phyloP scores from a whole-genome alignment of 2,888 invertebrate genomes.

The Synanthedon tipuliformis region DNA sequence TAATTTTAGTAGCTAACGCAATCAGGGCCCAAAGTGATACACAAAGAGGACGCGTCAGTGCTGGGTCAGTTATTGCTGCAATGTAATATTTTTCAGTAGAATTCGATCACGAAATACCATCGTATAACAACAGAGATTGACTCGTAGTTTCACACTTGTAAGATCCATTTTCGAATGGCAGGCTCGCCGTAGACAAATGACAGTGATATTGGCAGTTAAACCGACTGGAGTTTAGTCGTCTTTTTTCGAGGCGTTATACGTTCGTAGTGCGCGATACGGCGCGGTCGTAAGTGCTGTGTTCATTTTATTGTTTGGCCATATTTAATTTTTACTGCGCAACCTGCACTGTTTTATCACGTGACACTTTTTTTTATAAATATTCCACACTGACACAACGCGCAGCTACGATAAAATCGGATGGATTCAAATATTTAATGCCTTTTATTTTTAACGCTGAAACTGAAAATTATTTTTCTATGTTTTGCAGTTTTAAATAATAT shows the following conservation, averaged over 20 bases:
- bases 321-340: not conserved
- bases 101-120: not conserved
- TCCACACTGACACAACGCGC: too few relatives aligned
- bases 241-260: slow-evolving; percentile 27
- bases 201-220: slow-evolving; percentile 51
- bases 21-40: slow-evolving; percentile 28
- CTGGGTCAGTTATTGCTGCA: slow-evolving; percentile 32
- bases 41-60: slow-evolving; percentile 25
- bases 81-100: slow-evolving; percentile 3
- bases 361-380: not conserved
- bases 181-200: slow-evolving; percentile 43
- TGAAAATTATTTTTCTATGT: too few relatives aligned
- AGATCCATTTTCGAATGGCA: slow-evolving; percentile 22
- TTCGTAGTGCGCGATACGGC: slow-evolving; percentile 14
- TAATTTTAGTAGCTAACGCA: slow-evolving; percentile 24
- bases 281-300: not conserved
- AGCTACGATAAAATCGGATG: too few relatives aligned
- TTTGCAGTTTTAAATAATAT: too few relatives aligned
- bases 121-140: not conserved
- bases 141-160: not conserved
- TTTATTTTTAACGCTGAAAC: too few relatives aligned
- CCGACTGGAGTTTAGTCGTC: slow-evolving; percentile 20
- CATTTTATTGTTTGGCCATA: not conserved
- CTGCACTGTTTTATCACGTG: not conserved
- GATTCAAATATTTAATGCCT: too few relatives aligned